Percentiles rank a stretch among this genome's conserved stretches.
Conservation (phyloP, 2,113 vertebrate genomes). For the Zosterops pallidus region DNA sequence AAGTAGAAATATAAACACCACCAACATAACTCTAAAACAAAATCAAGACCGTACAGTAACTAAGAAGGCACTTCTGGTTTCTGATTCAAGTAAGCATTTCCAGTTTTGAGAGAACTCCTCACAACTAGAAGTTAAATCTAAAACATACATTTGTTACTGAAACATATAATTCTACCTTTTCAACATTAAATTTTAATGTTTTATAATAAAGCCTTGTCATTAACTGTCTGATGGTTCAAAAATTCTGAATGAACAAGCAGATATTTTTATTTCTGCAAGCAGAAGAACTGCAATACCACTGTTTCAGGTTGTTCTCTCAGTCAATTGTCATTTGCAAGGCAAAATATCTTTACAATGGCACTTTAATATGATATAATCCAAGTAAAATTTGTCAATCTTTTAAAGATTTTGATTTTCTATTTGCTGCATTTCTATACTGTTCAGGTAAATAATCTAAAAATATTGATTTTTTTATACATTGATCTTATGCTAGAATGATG, state of each 20-base stretch:
- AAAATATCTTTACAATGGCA: neutral
- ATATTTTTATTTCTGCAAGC: neutral
- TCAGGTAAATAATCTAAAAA: neutral
- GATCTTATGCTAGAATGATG: neutral
- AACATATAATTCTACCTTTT: neutral
- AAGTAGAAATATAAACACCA: constrained; percentile 10
- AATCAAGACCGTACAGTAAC: neutral
- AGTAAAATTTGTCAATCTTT: neutral
- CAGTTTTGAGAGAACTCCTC: neutral
- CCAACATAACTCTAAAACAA: neutral
- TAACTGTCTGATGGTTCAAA: neutral
- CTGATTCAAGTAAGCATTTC: constrained; percentile 15
- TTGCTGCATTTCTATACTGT: neutral
- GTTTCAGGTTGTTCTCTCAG: neutral
- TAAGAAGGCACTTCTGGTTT: constrained; percentile 13
- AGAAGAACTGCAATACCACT: neutral
- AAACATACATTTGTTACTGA: neutral
- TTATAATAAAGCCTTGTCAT: neutral
- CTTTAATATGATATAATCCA: neutral
- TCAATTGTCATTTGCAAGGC: neutral
- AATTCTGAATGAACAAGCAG: neutral
- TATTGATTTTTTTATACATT: neutral
- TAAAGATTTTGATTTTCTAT: neutral
- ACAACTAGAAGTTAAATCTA: neutral
- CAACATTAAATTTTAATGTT: neutral